Percentiles rank a stretch among this genome's conserved stretches.
Evolutionary conservation across 2,113 vertebrate species (phyloP).

Genomic region (Telmatochromis sp.): DNA sequence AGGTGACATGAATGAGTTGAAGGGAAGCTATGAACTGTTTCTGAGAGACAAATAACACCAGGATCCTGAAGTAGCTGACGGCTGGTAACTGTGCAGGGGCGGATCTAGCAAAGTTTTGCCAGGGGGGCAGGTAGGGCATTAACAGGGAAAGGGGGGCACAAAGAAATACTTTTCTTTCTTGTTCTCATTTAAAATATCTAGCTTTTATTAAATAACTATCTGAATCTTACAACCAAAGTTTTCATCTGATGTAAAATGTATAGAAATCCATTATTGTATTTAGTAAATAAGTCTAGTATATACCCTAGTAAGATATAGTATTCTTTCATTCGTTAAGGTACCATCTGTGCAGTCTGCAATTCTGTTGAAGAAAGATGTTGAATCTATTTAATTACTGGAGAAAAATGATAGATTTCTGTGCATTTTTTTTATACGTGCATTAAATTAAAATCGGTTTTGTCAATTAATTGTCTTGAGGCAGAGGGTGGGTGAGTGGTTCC

Average conservation of each 20-base stretch:
- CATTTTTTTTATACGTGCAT: neutral
- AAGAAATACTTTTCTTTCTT: too few species aligned
- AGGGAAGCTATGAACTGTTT: accelerated
- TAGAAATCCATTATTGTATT: too few species aligned
- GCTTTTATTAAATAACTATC: too few species aligned
- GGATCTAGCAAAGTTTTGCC: neutral
- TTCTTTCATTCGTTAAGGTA: neutral
- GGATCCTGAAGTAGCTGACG: neutral
- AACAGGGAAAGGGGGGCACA: too few species aligned
- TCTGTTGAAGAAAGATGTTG: neutral
- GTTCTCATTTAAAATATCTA: too few species aligned
- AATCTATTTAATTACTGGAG: neutral
- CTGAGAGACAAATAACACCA: neutral
- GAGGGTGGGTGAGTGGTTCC: neutral
- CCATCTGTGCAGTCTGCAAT: neutral
- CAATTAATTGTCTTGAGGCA: neutral
- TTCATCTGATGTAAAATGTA: too few species aligned
- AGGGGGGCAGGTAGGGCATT: too few species aligned
- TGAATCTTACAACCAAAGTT: too few species aligned
- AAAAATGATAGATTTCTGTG: neutral
- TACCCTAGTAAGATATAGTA: neutral
- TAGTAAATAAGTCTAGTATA: too few species aligned
- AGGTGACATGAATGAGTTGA: neutral
- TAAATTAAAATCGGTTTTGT: neutral
- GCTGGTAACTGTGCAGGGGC: neutral